Conservation (phyloP, 2,888 invertebrate species). For the Plebejus argus region DNA sequence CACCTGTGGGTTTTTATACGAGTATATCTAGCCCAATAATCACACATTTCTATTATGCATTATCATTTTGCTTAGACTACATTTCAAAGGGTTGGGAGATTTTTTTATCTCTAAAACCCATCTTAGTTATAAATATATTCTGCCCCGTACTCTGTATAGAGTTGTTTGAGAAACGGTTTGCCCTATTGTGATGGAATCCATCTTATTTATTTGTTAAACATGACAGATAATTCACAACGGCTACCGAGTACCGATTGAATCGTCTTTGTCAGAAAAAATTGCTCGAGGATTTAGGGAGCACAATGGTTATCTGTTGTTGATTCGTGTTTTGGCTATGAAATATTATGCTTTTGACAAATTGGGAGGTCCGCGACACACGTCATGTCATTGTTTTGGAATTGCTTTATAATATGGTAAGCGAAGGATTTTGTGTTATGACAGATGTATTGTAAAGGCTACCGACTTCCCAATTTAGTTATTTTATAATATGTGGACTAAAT, state of each 20-base stretch:
- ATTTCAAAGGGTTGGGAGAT: constrained; percentile 61
- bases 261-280: constrained; percentile 69
- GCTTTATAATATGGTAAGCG: constrained; percentile 25
- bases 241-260: constrained; percentile 66
- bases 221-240: constrained; percentile 71
- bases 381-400: constrained; percentile 1
- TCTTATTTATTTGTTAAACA: constrained; percentile 76
- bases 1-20: constrained; percentile 36
- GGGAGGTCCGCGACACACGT: constrained; percentile 55
- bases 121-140: constrained; percentile 74
- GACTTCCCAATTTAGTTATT: not conserved
- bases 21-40: constrained; percentile 27
- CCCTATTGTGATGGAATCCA: constrained; percentile 70
- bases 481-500: not conserved
- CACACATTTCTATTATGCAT: constrained; percentile 24
- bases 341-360: constrained; percentile 76
- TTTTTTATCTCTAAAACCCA: constrained; percentile 68
- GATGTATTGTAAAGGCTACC: not conserved
- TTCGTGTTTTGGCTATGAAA: constrained; percentile 75
- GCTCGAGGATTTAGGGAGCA: constrained; percentile 67
- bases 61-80: constrained; percentile 38
- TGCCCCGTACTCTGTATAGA: constrained; percentile 64
- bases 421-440: not conserved
- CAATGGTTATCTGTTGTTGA: constrained; percentile 64
- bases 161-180: constrained; percentile 57